Evolutionary conservation across 1,140 invertebrate genomes (phyloP), one percentile per base, ranked within the genome.

Genomic region (Plectrocnemia conspersa): DNA sequence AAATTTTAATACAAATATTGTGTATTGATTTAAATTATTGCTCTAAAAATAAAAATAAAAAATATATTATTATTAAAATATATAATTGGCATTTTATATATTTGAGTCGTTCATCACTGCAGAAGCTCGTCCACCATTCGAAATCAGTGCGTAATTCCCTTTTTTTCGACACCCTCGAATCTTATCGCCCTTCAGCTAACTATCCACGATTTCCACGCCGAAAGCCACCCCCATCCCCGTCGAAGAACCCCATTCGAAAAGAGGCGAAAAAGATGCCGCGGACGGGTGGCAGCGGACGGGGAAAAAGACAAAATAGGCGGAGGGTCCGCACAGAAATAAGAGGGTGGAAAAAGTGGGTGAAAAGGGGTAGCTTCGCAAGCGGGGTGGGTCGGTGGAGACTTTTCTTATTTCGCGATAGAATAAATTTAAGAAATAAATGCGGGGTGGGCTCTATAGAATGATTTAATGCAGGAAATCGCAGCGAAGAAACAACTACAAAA

Each of bases 371-470:
- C 32, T 42, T 15, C 4, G 41, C 10, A 24, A 24, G 47, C n/a
- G 35, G 47, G 13, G 46, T 7, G 19, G 19, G 36, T 25, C 16
- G 16, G 52, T 11, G 41, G 27, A 48, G 35, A 59, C 54, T 52
- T 58, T 58, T 59, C 57, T 59, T 59, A 59, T 59, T 59, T 55
- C 47, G 47, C 52, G 42, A 41, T 48, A 54, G 52, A 59, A 59
- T 59, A 55, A 59, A 59, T 59, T 59, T 50, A 40, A 40, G 52
- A 52, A 59, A 59, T 59, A 55, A 55, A 54, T 47, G 46, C 54
- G 29, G 41, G 56, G 44, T 19, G 40, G 29, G 13, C 35, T 42
- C 41, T 50, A 32, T 27, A 48, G 45, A 54, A 58, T 58, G 56
- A 58, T 58, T 58, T 58, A 58, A 47, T 49, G 54, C 50, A 52